Evolutionary conservation across 2,113 vertebrate species (phyloP).

Genomic region (Tapirus terrestris): DNA sequence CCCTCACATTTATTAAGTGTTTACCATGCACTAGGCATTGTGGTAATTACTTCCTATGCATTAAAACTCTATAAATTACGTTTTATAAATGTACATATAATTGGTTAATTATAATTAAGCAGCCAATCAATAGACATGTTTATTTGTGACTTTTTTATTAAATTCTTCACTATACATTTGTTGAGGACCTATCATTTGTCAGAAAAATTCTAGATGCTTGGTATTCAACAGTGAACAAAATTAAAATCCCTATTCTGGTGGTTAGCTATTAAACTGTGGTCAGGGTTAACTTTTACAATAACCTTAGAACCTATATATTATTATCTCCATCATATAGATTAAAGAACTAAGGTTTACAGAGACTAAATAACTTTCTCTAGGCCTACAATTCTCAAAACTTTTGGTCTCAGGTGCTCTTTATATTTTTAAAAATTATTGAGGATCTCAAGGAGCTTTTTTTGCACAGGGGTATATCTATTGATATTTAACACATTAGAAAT

Average conservation of each 20-base stretch:
- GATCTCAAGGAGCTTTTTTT: background rate
- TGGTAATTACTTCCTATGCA: background rate
- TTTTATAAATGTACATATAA: background rate
- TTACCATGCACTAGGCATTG: background rate
- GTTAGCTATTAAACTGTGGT: background rate
- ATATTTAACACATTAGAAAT: background rate
- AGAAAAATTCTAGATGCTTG: background rate
- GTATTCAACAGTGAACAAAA: background rate
- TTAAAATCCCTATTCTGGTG: background rate
- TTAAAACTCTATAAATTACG: background rate
- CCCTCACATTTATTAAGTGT: background rate
- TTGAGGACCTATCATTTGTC: background rate
- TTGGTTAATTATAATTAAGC: conserved; percentile 12
- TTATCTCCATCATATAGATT: background rate
- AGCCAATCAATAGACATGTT: background rate
- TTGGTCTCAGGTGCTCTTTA: background rate
- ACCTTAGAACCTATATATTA: background rate
- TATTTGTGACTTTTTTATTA: conserved; percentile 9
- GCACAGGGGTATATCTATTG: background rate
- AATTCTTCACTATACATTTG: background rate
- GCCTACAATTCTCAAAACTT: background rate
- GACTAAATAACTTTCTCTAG: background rate
- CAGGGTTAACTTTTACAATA: background rate
- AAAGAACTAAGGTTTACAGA: background rate
- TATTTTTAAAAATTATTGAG: background rate